Evolutionary conservation across 2,888 invertebrate species (phyloP), one percentile per base, ranked within the genome.

Genomic region (Drosophila fulvimacula): DNA sequence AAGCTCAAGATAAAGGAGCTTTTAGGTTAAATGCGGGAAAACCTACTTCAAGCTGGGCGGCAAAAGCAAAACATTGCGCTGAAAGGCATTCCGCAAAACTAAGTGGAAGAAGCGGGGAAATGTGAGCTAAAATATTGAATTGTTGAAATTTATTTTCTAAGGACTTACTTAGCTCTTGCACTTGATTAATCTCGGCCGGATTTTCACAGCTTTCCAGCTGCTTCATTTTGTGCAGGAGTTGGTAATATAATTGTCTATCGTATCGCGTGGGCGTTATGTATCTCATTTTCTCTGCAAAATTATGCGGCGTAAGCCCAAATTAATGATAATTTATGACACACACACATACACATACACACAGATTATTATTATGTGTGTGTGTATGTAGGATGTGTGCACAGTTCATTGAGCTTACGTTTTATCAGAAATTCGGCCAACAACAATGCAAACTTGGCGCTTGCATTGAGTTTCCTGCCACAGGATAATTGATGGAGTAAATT

Each of bases 351-450:
- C 11, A 49, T 19, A 49, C 5, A 19, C 66, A 81, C 58, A 51
- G 46, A 56, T 7, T 7, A 13, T 17, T 17, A 5, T 11, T 41
- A 2, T 57, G 24, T 13, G 57, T 49, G 1, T 49, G 17, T 49
- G 17, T 49, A 30, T 7, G 27, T n/a, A n/a, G n/a, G n/a, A n/a
- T n/a, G 48, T 17, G 17, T 34, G 42, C 49, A 72, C 73, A 77
- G 81, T 73, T 82, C 83, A 86, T 83, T 86, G 69, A 53, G 79
- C 89, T 86, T 65, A 91, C 91, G 91, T 81, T 91, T 91, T 65
- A 91, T 91, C 79, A 91, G 70, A 62, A 91, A 91, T 73, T 90
- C 83, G 42, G 81, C 69, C 42, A 90, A 60, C 55, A 90, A 71
- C 49, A 85, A 73, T 44, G 88, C 71, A 49, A 91, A 89, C 63